These are phyloP conservation scores for Nephrotoma flavescens DNA, from an alignment of 2,888 invertebrate genomes.

Conservation along the genomic window DNA sequence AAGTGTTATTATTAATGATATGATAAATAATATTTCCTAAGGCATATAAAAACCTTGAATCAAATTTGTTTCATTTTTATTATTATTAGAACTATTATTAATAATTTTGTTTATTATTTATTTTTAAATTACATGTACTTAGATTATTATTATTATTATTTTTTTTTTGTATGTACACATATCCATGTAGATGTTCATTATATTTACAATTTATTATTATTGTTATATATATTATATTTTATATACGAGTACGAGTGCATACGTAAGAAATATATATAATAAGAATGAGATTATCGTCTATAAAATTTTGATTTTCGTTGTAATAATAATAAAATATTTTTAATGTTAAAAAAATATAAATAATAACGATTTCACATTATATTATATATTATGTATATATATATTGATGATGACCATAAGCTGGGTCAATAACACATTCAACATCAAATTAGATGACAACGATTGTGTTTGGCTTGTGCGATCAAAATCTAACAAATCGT, in stretches of 20 bases:
- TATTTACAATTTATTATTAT: not conserved
- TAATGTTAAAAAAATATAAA: not conserved
- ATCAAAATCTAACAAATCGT: not conserved
- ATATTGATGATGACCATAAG: not conserved
- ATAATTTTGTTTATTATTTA: constrained; percentile 1
- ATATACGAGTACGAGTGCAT: not conserved
- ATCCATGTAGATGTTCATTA: not conserved
- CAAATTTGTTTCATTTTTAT: not conserved
- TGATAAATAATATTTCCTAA: not conserved
- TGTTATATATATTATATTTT: not conserved
- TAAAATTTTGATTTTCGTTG: not conserved
- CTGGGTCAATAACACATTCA: not conserved
- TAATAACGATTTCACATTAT: not conserved
- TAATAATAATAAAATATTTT: not conserved
- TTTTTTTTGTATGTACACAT: not conserved
- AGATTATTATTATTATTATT: not conserved
- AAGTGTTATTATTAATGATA: constrained; percentile 1
- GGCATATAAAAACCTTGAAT: not conserved
- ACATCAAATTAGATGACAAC: not conserved
- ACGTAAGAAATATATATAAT: not conserved
- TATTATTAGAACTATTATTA: not conserved
- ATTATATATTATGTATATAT: not conserved
- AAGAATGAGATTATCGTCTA: not conserved
- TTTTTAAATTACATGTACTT: not conserved
- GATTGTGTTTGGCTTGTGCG: not conserved